phyloP scores from a whole-genome alignment of 2,113 vertebrate genomes.

The Platycercus adscitus region DNA sequence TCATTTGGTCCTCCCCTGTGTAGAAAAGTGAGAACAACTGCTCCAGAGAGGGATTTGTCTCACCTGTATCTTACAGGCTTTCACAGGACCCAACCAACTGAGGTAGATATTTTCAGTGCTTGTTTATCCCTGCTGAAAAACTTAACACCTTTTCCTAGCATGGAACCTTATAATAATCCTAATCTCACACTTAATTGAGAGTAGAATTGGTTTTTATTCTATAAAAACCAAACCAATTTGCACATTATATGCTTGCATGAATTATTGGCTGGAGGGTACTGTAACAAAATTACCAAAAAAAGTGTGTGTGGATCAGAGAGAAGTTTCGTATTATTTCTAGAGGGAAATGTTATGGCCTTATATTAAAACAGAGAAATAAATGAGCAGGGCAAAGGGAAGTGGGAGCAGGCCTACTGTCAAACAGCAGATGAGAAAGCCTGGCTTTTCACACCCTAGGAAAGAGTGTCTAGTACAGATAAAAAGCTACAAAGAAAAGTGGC shows the following conservation, averaged over 20 bases:
- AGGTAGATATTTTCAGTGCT: background rate
- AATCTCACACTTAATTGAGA: background rate
- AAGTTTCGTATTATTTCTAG: background rate
- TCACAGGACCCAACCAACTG: accelerated
- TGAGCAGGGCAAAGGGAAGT: background rate
- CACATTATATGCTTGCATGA: background rate
- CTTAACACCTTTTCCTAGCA: background rate
- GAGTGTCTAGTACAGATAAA: background rate
- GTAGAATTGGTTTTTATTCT: background rate
- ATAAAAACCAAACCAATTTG: background rate
- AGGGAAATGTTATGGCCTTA: background rate
- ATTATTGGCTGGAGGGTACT: background rate
- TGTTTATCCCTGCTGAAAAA: background rate
- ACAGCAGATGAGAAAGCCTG: background rate
- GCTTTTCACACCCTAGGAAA: background rate
- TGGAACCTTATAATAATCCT: background rate
- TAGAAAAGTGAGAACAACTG: background rate
- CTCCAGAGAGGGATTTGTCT: background rate
- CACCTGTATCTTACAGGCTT: background rate
- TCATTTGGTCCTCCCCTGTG: background rate
- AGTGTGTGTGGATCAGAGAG: background rate
- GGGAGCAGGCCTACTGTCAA: background rate
- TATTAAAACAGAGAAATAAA: background rate
- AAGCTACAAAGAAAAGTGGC: background rate
- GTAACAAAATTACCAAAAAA: background rate